Conservation (phyloP, 2,113 vertebrate species). For the Protobothrops mucrosquamatus region DNA sequence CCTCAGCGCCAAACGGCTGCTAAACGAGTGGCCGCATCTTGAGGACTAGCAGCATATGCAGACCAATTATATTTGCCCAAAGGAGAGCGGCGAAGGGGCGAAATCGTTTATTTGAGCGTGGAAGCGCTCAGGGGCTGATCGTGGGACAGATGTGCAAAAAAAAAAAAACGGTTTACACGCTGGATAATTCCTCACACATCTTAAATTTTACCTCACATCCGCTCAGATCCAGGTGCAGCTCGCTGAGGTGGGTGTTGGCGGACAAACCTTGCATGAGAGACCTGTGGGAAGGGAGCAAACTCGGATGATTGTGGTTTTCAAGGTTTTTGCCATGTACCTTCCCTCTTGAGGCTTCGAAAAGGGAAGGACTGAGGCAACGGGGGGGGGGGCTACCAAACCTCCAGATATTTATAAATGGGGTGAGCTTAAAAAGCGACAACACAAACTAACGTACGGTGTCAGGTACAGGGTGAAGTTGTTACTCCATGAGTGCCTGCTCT, state of each 20-base stretch:
- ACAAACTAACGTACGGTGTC: neutral
- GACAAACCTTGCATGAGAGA: slow-evolving; percentile 11
- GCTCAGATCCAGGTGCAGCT: slow-evolving; percentile 26
- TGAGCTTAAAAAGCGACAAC: neutral
- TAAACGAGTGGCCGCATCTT: too few relatives aligned
- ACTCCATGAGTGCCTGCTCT: neutral
- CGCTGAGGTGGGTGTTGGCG: slow-evolving; percentile 13
- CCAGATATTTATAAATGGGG: neutral
- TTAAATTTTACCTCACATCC: slow-evolving; percentile 16
- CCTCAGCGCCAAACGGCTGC: too few relatives aligned
- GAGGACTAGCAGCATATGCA: too few relatives aligned
- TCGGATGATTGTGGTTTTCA: neutral
- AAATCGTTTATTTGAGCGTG: neutral
- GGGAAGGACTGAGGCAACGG: neutral
- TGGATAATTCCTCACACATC: neutral
- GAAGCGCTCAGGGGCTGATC: neutral
- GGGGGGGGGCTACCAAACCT: neutral
- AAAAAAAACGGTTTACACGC: too few relatives aligned
- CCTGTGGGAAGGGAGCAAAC: neutral
- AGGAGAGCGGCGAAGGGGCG: too few relatives aligned
- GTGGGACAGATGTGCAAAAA: too few relatives aligned
- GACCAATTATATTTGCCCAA: neutral
- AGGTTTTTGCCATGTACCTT: neutral
- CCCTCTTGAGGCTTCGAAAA: neutral
- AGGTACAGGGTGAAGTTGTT: neutral